A percentile compares a stretch with the other conserved stretches of the same genome.
Evolutionary conservation across 2,113 vertebrate genomes (phyloP).

Genomic region (Stictonetta naevosa): DNA sequence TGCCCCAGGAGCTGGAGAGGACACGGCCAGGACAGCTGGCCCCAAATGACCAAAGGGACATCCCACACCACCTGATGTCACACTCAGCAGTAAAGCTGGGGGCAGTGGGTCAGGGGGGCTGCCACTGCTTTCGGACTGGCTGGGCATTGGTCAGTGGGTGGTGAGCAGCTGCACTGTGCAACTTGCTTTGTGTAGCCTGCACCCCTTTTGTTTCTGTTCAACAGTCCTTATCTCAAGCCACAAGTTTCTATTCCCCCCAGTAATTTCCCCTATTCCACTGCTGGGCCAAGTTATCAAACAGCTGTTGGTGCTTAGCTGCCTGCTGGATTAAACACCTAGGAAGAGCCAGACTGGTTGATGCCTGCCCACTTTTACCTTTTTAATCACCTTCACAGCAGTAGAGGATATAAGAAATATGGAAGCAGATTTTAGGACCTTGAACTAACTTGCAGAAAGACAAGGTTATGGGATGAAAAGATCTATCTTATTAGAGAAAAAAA

Average conservation of each 20-base stretch:
- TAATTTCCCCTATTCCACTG: background rate
- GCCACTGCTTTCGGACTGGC: background rate
- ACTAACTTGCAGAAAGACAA: background rate
- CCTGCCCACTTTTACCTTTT: background rate
- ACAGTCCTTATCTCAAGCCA: background rate
- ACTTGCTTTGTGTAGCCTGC: background rate
- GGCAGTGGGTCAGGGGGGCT: background rate
- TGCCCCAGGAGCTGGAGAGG: background rate
- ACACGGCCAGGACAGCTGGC: background rate
- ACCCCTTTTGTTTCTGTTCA: background rate
- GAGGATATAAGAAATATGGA: background rate
- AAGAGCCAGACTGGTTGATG: background rate
- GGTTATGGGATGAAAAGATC: background rate
- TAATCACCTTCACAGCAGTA: background rate
- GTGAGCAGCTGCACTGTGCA: background rate
- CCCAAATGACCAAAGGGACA: background rate
- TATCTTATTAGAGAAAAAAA: background rate
- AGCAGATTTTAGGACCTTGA: background rate
- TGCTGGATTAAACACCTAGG: background rate
- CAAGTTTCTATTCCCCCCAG: background rate
- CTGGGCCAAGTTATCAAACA: too few species aligned
- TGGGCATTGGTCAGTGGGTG: background rate
- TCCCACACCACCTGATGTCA: background rate
- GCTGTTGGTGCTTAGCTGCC: too few species aligned
- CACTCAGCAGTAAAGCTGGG: background rate